Conservation (phyloP, 2,888 invertebrate genomes). For the Aspidiotus rigidus region DNA sequence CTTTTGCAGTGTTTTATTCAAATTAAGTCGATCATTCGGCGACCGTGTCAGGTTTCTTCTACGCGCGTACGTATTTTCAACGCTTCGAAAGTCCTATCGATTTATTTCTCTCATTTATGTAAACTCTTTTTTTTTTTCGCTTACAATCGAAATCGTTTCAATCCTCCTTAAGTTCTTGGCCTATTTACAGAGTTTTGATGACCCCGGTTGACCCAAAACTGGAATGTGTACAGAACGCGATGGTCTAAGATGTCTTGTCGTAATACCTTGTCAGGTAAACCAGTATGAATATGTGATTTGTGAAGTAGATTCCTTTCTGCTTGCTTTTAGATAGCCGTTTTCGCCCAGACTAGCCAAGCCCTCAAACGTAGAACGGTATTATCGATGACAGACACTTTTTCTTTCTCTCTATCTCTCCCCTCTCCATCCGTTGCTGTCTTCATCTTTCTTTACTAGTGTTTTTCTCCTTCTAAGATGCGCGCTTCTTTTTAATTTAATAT, state of each 20-base stretch:
- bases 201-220: slow-evolving; percentile 33
- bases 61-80: neutral
- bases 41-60: neutral
- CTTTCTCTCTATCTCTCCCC: slow-evolving; percentile 18
- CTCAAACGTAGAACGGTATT: slow-evolving; percentile 29
- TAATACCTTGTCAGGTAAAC: slow-evolving; percentile 34
- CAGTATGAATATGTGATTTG: slow-evolving; percentile 34
- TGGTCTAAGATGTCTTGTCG: slow-evolving; percentile 31
- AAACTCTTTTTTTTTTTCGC: slow-evolving; percentile 4
- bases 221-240: slow-evolving; percentile 26
- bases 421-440: slow-evolving; percentile 7
- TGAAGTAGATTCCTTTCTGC: slow-evolving; percentile 33
- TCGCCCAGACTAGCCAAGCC: slow-evolving; percentile 34
- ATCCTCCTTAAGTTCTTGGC: slow-evolving; percentile 27
- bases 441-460: neutral
- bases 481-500: slow-evolving; percentile 29
- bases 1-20: slow-evolving; percentile 4
- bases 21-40: neutral
- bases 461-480: slow-evolving; percentile 1
- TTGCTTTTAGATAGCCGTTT: slow-evolving; percentile 33
- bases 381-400: slow-evolving; percentile 34
- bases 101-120: neutral
- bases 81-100: neutral
- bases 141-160: slow-evolving; percentile 4
- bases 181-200: slow-evolving; percentile 31